Conservation (phyloP, 1,140 invertebrate species). For the Stratiolaelaps scimitus region DNA sequence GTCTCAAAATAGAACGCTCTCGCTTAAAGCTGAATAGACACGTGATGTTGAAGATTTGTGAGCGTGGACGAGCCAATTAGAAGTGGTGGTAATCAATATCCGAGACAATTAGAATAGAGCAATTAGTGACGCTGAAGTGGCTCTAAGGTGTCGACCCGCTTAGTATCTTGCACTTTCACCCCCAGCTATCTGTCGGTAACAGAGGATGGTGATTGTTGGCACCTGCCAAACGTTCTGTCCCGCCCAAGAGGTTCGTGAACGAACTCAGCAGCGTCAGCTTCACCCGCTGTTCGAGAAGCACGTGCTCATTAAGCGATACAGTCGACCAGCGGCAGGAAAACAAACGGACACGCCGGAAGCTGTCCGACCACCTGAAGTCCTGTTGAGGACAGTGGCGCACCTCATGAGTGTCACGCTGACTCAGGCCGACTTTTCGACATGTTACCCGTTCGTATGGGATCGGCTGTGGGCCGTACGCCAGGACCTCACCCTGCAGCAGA, state of each 20-base stretch:
- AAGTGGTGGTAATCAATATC: no score
- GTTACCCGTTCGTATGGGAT: conserved; percentile 20
- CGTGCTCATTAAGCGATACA: not conserved
- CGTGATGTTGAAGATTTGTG: no score
- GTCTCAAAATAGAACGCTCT: no score
- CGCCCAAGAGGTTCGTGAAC: not conserved
- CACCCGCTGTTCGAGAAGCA: not conserved
- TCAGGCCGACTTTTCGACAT: not conserved
- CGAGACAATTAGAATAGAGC: no score
- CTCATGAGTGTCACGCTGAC: not conserved
- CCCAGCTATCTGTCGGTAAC: not conserved
- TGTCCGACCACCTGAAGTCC: conserved; percentile 10
- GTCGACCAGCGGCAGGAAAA: conserved; percentile 21
- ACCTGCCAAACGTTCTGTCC: not conserved
- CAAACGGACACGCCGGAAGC: not conserved
- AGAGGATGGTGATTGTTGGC: not conserved
- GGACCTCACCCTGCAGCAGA: conserved; percentile 21
- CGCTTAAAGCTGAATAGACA: no score
- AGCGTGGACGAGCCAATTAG: no score
- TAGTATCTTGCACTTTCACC: no score
- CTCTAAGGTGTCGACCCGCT: no score
- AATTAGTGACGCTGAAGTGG: no score
- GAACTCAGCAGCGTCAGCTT: not conserved
- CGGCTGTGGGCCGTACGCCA: conserved; percentile 11
- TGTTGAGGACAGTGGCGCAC: not conserved